phyloP scores from a whole-genome alignment of 2,888 invertebrate species.

The Patella pellucida region DNA sequence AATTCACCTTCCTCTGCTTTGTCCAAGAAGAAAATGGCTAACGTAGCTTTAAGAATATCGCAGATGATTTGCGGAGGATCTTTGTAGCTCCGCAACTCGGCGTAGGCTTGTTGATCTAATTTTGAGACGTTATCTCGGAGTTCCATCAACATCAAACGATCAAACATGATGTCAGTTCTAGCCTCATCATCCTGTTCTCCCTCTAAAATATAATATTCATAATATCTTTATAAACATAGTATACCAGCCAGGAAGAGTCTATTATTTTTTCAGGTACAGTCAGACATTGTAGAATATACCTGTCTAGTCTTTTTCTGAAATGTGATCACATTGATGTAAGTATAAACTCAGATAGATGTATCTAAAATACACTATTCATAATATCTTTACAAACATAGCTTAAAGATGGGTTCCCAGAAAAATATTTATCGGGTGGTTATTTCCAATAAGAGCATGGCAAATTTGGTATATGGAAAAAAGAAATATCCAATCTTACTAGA shows the following conservation, averaged over 20 bases:
- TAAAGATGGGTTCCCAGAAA: no score
- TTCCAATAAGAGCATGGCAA: no score
- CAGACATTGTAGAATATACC: no score
- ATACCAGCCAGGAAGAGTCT: background rate
- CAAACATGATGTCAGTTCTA: constrained; percentile 69
- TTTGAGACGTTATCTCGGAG: constrained; percentile 66
- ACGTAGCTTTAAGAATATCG: constrained; percentile 63
- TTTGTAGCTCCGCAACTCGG: constrained; percentile 68
- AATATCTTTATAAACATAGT: background rate
- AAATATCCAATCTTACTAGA: no score
- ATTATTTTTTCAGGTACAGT: background rate
- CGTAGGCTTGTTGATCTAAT: constrained; percentile 64
- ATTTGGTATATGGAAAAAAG: no score
- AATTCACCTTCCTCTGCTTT: constrained; percentile 60
- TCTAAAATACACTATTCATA: no score
- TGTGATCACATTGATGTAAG: no score
- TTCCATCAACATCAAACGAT: constrained; percentile 69
- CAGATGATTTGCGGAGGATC: constrained; percentile 65
- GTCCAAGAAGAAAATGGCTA: constrained; percentile 63
- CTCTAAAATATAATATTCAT: constrained; percentile 47
- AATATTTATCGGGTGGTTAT: no score
- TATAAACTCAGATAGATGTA: no score
- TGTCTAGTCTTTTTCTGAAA: no score
- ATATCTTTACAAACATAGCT: no score
- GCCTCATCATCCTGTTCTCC: constrained; percentile 62